Base-by-base conservation (phyloP, 2,888 invertebrate species). In the Agonum fuliginosum region DNA sequence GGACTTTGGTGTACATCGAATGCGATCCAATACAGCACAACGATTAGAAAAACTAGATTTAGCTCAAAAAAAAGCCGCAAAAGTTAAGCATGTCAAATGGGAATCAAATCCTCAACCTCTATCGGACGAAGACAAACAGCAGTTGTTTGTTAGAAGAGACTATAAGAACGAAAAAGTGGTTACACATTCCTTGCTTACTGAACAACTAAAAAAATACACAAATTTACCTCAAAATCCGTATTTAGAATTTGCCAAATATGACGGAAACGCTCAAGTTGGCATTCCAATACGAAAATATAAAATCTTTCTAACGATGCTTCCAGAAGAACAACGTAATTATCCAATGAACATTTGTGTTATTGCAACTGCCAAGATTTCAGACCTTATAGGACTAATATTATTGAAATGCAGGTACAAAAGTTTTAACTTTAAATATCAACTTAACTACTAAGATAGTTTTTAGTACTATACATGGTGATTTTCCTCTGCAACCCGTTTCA, bases 371-470 rank as follows among this genome's bases (percentile, higher is more conserved):
- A 96, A 94, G 88, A 95, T 98, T 74, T 90, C 91, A 82, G 97
- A 98, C 85, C 90, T 98, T 30, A 95, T 98, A 84, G 98, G 98
- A 34, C 91, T 98, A 73, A 95, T 95, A 82, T 95, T 97, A 87
- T 96, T 95, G 85, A 94, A 95, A 88, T 94, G 92, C 91, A 88
- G 91, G 92, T 88, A 62, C 30, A 5, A 30, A n/a, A 30, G 30
- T 30, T 27, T 62, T 8, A 17, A 5, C 30, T 54, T 22, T 22
- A 37, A 19, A 22, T 58, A 19, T 65, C 19, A 8, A 22, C 37
- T 58, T 78, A 27, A 2, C 43, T 43, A 46, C 17, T 43, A 76
- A 30, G 14, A 74, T 48, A 41, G 27, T 70, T 80, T 81, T 83
- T 84, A 92, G 91, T 85, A 90, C 91, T 80, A 90, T 90, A 83